Base-by-base conservation (phyloP, 2,797 vertebrate genomes). In the Ciconia nigra region DNA sequence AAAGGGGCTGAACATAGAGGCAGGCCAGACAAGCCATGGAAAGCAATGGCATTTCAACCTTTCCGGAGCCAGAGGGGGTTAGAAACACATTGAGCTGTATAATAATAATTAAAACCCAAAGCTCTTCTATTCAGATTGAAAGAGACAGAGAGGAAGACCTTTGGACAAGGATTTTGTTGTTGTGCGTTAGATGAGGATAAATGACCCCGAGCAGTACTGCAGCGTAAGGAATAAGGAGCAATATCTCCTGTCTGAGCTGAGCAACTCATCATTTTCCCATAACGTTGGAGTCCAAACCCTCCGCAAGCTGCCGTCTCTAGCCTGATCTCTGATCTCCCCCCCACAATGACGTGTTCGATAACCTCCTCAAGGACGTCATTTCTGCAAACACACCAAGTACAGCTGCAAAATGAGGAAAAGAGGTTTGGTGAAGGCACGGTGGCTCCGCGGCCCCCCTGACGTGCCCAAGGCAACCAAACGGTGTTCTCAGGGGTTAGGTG, bases 401-500 rank as follows among this genome's bases (percentile, higher is more conserved):
- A 51, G 94, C 65, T 62, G 80, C 66, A 52, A 28, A 79, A 61
- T 1, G 41, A 91, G 61, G 63, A 51, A 19, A 15, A 0, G 2
- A 19, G 39, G 8, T 14, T 5, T n/a, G 39, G 44, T 4, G 62
- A 18, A 41, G 54, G 85, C 41, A 3, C 39, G 1, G 13, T 0
- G 17, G 89, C 52, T 54, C 83, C 7, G 1, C 63, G 76, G 57
- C 25, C 71, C 20, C n/a, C 24, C 42, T 1, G 15, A 25, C 2
- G 5, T 9, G 5, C 28, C 55, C n/a, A 2, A 47, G 21, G 24
- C 35, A 29, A 24, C 44, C 5, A 0, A 35, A 15, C 0, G 1
- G 35, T 6, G 33, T 5, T 33, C 33, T 3, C 26, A 11, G 65
- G 44, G 67, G 15, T 0, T 10, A 4, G 47, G 15, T 9, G 28